These are phyloP conservation scores for Pedetes capensis DNA, from an alignment of 2,113 vertebrate species.

Conservation along the genomic window DNA sequence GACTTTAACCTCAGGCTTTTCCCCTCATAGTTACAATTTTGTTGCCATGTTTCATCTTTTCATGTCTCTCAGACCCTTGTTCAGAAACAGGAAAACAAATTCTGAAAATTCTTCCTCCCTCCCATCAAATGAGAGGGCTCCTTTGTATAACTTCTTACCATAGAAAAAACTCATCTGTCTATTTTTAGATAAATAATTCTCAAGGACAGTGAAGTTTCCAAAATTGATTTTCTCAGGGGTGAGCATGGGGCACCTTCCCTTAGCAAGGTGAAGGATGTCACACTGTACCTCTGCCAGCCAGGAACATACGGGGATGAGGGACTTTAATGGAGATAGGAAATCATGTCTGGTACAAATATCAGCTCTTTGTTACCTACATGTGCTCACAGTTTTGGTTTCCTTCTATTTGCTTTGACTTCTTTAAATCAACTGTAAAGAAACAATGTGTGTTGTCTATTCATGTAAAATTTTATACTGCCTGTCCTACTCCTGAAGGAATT, in stretches of 20 bases:
- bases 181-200: background rate
- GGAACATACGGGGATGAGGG: background rate
- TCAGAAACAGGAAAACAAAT: background rate
- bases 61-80: background rate
- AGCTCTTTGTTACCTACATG: background rate
- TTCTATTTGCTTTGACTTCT: constrained; percentile 8
- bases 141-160: background rate
- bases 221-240: background rate
- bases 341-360: background rate
- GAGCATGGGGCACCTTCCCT: background rate
- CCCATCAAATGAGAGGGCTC: accelerated
- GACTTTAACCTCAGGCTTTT: background rate
- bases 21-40: background rate
- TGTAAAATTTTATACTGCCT: background rate
- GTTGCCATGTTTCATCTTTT: background rate
- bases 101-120: background rate
- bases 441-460: background rate
- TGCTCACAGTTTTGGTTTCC: background rate
- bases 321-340: background rate
- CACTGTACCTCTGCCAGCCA: background rate
- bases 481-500: background rate
- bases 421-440: background rate
- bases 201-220: background rate
- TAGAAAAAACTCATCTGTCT: background rate
- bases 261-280: background rate